These are phyloP conservation scores for Grapholita molesta DNA, from an alignment of 1,140 invertebrate genomes.

Conservation along the genomic window DNA sequence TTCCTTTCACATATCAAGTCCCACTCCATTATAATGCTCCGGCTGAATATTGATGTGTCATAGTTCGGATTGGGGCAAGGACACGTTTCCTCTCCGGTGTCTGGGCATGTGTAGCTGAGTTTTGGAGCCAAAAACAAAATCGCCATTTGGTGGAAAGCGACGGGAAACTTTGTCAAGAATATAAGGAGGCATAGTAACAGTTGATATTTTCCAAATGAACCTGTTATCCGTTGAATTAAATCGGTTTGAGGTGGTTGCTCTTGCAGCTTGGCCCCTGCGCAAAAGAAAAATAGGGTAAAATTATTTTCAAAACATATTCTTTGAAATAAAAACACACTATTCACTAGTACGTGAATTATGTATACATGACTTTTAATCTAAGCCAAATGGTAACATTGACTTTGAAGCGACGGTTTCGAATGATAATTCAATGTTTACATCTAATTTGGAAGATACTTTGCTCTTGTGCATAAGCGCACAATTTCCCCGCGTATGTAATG, in stretches of 20 bases:
- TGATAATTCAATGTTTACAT: too few species aligned
- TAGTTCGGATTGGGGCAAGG: conserved; percentile 80
- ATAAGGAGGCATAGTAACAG: conserved; percentile 80
- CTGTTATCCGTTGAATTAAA: conserved; percentile 79
- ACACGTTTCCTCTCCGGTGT: conserved; percentile 46
- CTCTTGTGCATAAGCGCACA: too few species aligned
- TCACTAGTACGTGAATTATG: too few species aligned
- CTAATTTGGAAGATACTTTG: too few species aligned
- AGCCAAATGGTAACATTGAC: too few species aligned
- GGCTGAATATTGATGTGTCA: conserved; percentile 81
- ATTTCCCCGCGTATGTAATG: too few species aligned
- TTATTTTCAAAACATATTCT: too few species aligned
- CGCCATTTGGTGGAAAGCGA: conserved; percentile 84
- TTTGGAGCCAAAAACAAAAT: conserved; percentile 83
- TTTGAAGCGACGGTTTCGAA: too few species aligned
- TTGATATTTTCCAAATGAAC: conserved; percentile 85
- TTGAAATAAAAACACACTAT: too few species aligned
- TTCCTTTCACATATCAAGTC: conserved; percentile 83
- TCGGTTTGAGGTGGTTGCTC: conserved; percentile 42
- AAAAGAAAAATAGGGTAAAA: background rate
- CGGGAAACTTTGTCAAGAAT: conserved; percentile 83
- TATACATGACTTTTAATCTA: too few species aligned
- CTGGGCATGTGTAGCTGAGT: conserved; percentile 66
- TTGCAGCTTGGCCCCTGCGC: conserved; percentile 33
- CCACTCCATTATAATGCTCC: conserved; percentile 86